A percentile compares a stretch with the other conserved stretches of the same genome.
phyloP scores from a whole-genome alignment of 2,888 invertebrate species.

The Oligia strigilis region DNA sequence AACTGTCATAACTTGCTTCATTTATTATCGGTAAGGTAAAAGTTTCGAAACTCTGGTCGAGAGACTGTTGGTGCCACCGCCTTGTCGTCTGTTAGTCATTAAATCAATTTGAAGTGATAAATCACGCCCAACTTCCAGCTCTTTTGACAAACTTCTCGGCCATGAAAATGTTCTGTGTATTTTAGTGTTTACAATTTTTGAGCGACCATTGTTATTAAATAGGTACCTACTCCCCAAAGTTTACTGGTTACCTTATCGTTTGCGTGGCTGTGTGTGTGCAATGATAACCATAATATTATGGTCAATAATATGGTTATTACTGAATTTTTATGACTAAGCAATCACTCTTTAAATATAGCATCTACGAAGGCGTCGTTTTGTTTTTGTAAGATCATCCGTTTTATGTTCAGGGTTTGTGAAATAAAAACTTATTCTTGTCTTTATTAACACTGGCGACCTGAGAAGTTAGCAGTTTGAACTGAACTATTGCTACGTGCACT shows the following conservation, averaged over 20 bases:
- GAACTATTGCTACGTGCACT: background rate
- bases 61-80: constrained; percentile 64
- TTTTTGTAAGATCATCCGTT: background rate
- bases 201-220: background rate
- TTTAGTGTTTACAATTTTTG: constrained; percentile 21
- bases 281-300: too few relatives aligned
- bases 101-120: constrained; percentile 75
- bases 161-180: constrained; percentile 50
- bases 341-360: background rate
- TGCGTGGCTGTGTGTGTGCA: background rate
- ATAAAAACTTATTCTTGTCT: too few relatives aligned
- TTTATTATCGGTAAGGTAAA: constrained; percentile 76
- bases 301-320: background rate
- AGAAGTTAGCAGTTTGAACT: background rate
- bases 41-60: constrained; percentile 69
- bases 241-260: background rate
- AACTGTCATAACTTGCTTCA: constrained; percentile 76
- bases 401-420: background rate
- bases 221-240: background rate
- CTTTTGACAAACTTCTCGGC: constrained; percentile 50
- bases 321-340: background rate
- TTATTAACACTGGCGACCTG: too few relatives aligned
- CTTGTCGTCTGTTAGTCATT: constrained; percentile 72
- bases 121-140: constrained; percentile 61
- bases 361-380: background rate